Percentiles rank a stretch among this genome's conserved stretches.
These are phyloP conservation scores for Sapajus apella DNA, from an alignment of 2,113 vertebrate species.

Conservation along the genomic window DNA sequence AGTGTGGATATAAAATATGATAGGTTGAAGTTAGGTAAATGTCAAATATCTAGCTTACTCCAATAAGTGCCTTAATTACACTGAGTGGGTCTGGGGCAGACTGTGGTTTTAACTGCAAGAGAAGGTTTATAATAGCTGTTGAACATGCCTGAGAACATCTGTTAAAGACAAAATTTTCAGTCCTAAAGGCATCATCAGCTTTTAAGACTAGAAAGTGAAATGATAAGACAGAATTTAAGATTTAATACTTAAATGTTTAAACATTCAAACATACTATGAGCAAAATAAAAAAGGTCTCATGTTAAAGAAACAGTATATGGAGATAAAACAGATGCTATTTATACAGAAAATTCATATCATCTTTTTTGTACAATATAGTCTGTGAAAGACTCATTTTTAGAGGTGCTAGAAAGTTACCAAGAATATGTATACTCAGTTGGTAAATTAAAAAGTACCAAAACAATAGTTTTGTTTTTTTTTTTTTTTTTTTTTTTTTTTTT, in stretches of 20 bases:
- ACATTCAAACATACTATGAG: background rate
- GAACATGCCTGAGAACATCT: background rate
- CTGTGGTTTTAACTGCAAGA: background rate
- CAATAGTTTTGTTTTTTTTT: background rate
- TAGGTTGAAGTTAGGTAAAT: background rate
- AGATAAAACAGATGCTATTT: background rate
- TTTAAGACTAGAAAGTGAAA: slow-evolving; percentile 44
- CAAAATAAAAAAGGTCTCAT: slow-evolving; percentile 31
- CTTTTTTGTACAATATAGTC: slow-evolving; percentile 2
- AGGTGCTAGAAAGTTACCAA: background rate
- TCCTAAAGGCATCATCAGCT: background rate
- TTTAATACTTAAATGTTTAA: slow-evolving; percentile 35
- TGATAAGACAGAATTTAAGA: background rate
- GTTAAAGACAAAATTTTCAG: background rate
- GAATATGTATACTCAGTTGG: background rate
- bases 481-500: too few species aligned
- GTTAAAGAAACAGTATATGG: background rate
- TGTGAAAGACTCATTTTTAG: background rate
- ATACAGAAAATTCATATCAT: background rate
- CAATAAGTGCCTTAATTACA: background rate
- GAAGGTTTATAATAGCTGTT: background rate
- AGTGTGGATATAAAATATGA: background rate
- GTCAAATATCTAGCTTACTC: background rate
- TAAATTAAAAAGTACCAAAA: slow-evolving; percentile 6
- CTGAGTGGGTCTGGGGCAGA: background rate